Conservation (phyloP, 2,797 vertebrate species). For the Vipera latastei region DNA sequence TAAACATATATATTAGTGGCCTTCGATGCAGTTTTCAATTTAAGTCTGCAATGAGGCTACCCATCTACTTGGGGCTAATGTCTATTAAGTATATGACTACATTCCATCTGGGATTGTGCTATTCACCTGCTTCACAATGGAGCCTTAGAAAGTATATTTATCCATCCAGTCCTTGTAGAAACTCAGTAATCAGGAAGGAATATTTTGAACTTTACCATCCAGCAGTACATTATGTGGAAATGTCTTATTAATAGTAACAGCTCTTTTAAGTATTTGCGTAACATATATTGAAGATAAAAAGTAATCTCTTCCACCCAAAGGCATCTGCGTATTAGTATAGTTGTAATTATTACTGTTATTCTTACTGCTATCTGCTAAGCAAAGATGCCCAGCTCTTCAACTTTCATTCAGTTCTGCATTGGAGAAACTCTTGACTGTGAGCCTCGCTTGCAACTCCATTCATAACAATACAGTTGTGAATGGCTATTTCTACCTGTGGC, state of each 20-base stretch:
- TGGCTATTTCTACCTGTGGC: background rate
- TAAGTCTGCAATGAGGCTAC: background rate
- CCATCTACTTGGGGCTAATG: background rate
- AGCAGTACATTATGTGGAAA: background rate
- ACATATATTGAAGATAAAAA: background rate
- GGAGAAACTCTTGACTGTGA: background rate
- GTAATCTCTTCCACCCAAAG: background rate
- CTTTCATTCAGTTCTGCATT: background rate
- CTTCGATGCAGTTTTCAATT: background rate
- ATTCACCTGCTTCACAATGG: background rate
- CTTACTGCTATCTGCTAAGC: slow-evolving; percentile 32
- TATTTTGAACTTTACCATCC: background rate
- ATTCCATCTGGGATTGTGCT: background rate
- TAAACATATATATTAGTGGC: background rate
- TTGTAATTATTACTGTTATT: background rate
- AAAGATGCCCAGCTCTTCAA: slow-evolving; percentile 54
- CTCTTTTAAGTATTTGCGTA: background rate
- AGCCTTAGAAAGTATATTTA: background rate
- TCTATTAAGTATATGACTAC: background rate
- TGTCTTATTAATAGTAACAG: background rate
- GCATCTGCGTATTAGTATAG: background rate
- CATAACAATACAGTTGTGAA: background rate
- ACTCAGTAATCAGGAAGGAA: background rate
- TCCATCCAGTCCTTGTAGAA: background rate
- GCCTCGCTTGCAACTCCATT: slow-evolving; percentile 1